Evolutionary conservation across 2,113 vertebrate species (phyloP).

Genomic region (Puma concolor): DNA sequence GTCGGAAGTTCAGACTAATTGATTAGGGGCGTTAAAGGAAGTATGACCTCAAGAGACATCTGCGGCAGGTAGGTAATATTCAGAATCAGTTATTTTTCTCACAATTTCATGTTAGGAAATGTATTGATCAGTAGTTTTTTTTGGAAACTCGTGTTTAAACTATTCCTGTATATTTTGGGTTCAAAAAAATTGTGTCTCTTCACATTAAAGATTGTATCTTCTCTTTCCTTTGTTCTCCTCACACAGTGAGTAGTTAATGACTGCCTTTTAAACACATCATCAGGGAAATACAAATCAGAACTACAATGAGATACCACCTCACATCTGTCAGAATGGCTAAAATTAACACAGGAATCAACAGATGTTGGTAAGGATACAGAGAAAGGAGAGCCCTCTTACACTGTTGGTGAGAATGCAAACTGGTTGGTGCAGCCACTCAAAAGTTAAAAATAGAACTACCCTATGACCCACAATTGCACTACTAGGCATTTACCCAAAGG

Average conservation of each 20-base stretch:
- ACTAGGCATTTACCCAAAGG: background rate
- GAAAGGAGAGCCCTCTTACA: background rate
- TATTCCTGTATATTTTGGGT: background rate
- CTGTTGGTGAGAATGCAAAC: background rate
- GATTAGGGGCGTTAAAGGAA: background rate
- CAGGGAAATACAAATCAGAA: background rate
- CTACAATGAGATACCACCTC: background rate
- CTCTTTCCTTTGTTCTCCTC: background rate
- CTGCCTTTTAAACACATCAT: background rate
- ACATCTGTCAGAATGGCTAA: background rate
- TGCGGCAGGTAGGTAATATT: background rate
- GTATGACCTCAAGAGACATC: background rate
- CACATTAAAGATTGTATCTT: background rate
- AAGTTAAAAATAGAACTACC: background rate
- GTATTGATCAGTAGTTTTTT: background rate
- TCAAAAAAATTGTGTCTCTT: background rate
- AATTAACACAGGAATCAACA: background rate
- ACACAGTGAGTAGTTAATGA: background rate
- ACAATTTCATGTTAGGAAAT: background rate
- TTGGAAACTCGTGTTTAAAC: background rate
- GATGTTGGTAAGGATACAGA: background rate
- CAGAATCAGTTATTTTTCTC: slow-evolving; percentile 19
- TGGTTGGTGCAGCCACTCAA: background rate
- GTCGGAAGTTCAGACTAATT: background rate
- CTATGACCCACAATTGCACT: background rate